Conservation (phyloP, 2,797 vertebrate genomes). For the Onychomys arenicola region DNA sequence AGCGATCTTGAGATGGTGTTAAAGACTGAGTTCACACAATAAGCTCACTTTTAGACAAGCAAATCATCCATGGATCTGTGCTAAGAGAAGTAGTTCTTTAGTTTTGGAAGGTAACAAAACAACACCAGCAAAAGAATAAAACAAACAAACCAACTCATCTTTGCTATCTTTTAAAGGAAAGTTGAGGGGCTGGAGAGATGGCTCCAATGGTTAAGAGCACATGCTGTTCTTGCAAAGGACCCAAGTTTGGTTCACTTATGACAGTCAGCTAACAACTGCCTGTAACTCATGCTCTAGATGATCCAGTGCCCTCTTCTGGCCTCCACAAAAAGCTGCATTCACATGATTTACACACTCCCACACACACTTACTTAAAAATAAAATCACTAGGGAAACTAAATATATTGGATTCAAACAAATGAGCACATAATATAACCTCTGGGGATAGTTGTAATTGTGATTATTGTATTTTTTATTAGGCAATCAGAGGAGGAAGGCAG, state of each 20-base stretch:
- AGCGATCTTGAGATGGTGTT: neutral
- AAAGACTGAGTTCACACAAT: neutral
- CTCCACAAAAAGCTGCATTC: neutral
- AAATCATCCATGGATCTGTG: neutral
- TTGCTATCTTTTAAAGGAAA: neutral
- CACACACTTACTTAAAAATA: neutral
- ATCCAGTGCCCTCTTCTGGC: neutral
- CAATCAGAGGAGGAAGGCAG: neutral
- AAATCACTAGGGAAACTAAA: neutral
- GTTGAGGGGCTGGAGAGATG: neutral
- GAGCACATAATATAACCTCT: neutral
- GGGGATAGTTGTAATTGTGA: neutral
- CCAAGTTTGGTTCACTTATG: neutral
- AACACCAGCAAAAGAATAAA: neutral
- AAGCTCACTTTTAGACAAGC: constrained; percentile 12
- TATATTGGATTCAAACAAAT: neutral
- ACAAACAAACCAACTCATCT: neutral
- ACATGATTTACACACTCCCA: neutral
- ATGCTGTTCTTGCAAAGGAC: neutral
- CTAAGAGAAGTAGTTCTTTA: constrained; percentile 13
- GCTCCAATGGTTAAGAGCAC: neutral
- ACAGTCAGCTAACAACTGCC: too few species aligned
- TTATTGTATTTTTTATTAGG: neutral
- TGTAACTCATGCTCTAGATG: neutral
- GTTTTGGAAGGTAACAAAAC: neutral